Evolutionary conservation across 2,888 invertebrate genomes (phyloP).

Genomic region (Macaria liturata): DNA sequence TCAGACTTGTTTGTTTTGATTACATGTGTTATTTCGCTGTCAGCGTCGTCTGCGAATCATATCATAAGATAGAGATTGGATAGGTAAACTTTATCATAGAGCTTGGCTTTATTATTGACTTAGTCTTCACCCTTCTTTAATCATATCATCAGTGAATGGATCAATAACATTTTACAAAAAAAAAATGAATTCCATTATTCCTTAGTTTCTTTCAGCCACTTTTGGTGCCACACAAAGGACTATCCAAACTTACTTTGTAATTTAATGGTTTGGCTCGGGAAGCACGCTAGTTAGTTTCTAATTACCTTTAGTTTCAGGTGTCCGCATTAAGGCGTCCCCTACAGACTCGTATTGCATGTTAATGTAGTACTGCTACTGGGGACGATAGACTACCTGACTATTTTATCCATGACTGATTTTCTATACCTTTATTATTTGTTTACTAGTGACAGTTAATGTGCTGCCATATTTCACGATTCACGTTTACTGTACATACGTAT

Average conservation of each 20-base stretch:
- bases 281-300: conserved; percentile 1
- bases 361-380: not conserved
- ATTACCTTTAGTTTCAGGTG: conserved; percentile 13
- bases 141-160: too few species aligned
- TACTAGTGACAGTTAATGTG: too few species aligned
- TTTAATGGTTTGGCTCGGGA: conserved; percentile 7
- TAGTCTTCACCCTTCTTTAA: too few species aligned
- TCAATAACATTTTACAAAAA: too few species aligned
- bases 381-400: too few species aligned
- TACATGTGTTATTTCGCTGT: conserved; percentile 55
- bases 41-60: conserved; percentile 46
- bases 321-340: conserved; percentile 1
- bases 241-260: too few species aligned
- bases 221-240: too few species aligned
- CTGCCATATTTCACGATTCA: not conserved
- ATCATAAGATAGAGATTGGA: conserved; percentile 20
- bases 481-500: not conserved
- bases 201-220: too few species aligned
- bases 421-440: too few species aligned
- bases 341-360: conserved; percentile 5
- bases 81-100: conserved; percentile 20
- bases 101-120: too few species aligned
- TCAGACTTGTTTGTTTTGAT: conserved; percentile 62
- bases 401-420: too few species aligned
- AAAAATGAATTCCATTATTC: too few species aligned